These are phyloP conservation scores for Ispidina lecontei DNA, from an alignment of 2,797 vertebrate genomes.

Conservation along the genomic window DNA sequence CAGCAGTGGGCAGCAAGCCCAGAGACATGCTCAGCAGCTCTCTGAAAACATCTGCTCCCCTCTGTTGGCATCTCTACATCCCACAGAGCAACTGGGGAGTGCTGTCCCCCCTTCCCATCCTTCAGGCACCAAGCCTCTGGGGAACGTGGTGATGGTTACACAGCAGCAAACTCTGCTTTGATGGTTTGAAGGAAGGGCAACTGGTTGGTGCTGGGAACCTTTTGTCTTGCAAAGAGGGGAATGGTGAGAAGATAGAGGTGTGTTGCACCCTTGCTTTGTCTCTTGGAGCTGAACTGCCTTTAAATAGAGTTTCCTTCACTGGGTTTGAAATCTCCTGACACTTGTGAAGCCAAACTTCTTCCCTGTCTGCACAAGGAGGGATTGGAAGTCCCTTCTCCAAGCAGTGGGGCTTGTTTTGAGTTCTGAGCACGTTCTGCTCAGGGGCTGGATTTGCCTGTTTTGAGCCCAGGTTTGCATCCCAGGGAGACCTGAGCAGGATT, in stretches of 20 bases:
- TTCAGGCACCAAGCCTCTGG: not conserved
- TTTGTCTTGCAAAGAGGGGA: not conserved
- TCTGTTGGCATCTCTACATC: not conserved
- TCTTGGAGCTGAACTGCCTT: not conserved
- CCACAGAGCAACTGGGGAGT: not conserved
- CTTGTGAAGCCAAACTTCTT: not conserved
- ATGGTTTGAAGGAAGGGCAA: not conserved
- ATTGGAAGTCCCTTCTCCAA: no score
- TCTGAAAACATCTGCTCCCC: not conserved
- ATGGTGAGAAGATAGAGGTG: not conserved
- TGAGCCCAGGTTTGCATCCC: not conserved
- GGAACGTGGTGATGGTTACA: accelerated
- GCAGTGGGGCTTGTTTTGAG: not conserved
- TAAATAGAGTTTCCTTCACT: not conserved
- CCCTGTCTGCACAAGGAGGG: not conserved
- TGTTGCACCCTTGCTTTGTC: not conserved
- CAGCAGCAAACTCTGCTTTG: not conserved
- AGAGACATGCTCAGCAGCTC: not conserved
- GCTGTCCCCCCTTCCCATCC: not conserved
- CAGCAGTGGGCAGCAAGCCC: not conserved
- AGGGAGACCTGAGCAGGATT: not conserved
- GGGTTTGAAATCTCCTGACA: not conserved
- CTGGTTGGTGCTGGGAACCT: not conserved
- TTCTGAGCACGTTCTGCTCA: not conserved
- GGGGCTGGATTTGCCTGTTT: not conserved